Evolutionary conservation across 2,888 invertebrate genomes (phyloP).

Genomic region (Acleris sparsana): DNA sequence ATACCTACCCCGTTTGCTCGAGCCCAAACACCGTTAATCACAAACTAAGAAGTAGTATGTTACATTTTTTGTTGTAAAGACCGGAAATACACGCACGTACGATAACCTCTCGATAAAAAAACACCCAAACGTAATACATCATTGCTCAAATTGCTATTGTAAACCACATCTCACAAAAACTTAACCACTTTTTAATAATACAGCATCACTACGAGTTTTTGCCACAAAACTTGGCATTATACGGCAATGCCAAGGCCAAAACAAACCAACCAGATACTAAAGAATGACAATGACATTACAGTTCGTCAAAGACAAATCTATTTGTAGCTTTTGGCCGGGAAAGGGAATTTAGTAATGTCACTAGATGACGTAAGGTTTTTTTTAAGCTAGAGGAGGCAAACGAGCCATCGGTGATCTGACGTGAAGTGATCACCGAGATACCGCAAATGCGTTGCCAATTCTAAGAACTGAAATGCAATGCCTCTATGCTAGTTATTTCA

Average conservation of each 20-base stretch:
- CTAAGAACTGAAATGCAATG: too few species aligned
- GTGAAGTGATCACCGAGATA: too few species aligned
- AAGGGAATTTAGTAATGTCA: too few species aligned
- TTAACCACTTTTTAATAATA: constrained; percentile 34
- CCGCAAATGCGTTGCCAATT: too few species aligned
- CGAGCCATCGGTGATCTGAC: too few species aligned
- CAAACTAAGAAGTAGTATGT: too few species aligned
- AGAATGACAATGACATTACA: constrained; percentile 25
- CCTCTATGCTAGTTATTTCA: too few species aligned
- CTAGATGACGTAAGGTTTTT: too few species aligned
- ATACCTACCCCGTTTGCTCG: too few species aligned
- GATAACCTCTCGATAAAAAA: not conserved
- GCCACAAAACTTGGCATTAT: constrained; percentile 21
- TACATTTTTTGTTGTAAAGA: too few species aligned
- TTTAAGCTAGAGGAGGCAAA: too few species aligned
- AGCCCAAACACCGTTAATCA: too few species aligned
- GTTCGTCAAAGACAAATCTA: constrained; percentile 12
- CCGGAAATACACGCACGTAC: not conserved
- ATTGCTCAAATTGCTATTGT: constrained; percentile 21
- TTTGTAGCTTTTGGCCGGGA: not conserved
- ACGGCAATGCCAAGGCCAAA: constrained; percentile 31
- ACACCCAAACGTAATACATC: constrained; percentile 14
- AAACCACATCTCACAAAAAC: constrained; percentile 9
- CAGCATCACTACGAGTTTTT: constrained; percentile 27
- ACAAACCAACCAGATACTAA: constrained; percentile 25